Evolutionary conservation across 2,888 invertebrate species (phyloP).

Genomic region (Cheilosia vulpina): DNA sequence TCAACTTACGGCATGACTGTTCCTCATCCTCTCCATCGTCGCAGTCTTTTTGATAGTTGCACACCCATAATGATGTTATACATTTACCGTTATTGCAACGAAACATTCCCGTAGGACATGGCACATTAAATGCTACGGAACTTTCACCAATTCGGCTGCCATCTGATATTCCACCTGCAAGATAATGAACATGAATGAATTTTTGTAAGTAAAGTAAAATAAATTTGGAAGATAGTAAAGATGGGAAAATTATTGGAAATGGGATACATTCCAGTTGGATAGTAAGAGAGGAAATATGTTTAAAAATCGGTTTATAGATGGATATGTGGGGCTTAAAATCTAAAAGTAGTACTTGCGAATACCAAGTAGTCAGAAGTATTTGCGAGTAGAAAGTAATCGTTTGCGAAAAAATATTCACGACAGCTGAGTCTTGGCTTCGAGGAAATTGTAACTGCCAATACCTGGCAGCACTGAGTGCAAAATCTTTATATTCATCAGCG

Average conservation of each 20-base stretch:
- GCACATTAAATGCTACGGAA: constrained; percentile 79
- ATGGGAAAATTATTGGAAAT: background rate
- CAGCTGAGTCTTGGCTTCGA: too few relatives aligned
- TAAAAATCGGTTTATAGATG: too few relatives aligned
- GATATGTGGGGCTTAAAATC: too few relatives aligned
- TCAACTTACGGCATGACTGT: constrained; percentile 94
- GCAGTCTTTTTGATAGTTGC: constrained; percentile 97
- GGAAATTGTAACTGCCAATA: too few relatives aligned
- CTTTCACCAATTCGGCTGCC: constrained; percentile 79
- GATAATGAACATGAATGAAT: background rate
- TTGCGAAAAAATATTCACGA: too few relatives aligned
- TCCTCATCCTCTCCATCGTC: constrained; percentile 96
- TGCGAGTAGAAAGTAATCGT: too few relatives aligned
- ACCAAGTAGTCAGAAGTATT: too few relatives aligned
- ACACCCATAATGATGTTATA: constrained; percentile 93
- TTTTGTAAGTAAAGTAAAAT: background rate
- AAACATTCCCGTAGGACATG: constrained; percentile 91
- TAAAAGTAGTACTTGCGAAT: too few relatives aligned
- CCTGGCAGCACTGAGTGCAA: too few relatives aligned
- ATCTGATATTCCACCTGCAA: constrained; percentile 72
- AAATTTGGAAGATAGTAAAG: background rate
- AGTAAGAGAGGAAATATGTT: too few relatives aligned
- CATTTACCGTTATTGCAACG: constrained; percentile 94
- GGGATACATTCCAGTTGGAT: too few relatives aligned
- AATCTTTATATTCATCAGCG: too few relatives aligned